A percentile compares a stretch with the other conserved stretches of the same genome.
These are phyloP conservation scores for Noturus placidus DNA, from an alignment of 2,113 vertebrate species.

Conservation along the genomic window DNA sequence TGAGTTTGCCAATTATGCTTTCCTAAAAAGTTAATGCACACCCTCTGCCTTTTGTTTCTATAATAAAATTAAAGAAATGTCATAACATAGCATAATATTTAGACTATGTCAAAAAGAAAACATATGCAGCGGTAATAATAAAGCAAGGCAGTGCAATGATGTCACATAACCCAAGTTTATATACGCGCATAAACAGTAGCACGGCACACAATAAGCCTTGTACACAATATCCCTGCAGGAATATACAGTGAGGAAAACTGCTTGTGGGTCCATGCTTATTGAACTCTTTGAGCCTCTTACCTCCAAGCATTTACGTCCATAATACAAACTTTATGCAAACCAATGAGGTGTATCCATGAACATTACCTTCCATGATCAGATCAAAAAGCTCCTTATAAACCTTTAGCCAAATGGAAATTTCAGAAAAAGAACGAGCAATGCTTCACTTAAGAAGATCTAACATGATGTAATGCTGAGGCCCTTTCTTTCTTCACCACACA, in stretches of 20 bases:
- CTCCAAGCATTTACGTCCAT: constrained; percentile 39
- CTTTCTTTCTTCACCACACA: constrained; percentile 6
- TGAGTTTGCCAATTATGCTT: background rate
- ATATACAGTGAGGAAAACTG: constrained; percentile 45
- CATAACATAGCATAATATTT: background rate
- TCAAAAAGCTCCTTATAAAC: constrained; percentile 24
- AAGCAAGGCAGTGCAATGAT: background rate
- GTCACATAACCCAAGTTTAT: constrained; percentile 18
- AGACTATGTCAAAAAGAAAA: background rate
- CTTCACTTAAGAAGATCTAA: constrained; percentile 7
- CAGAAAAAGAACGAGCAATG: background rate
- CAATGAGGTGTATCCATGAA: constrained; percentile 22
- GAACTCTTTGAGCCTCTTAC: constrained; percentile 19
- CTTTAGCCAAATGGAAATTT: constrained; percentile 21
- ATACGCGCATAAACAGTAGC: background rate
- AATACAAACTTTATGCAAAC: constrained; percentile 33
- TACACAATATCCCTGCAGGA: constrained; percentile 31
- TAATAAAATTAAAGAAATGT: constrained; percentile 10
- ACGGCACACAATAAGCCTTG: background rate
- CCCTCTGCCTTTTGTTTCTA: background rate
- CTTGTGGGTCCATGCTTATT: constrained; percentile 30
- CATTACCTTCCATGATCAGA: constrained; percentile 19
- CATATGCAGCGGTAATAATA: background rate
- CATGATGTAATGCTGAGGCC: background rate
- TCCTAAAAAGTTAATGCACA: background rate